Evolutionary conservation across 1,140 invertebrate species (phyloP).

Genomic region (Aphis gossypii): DNA sequence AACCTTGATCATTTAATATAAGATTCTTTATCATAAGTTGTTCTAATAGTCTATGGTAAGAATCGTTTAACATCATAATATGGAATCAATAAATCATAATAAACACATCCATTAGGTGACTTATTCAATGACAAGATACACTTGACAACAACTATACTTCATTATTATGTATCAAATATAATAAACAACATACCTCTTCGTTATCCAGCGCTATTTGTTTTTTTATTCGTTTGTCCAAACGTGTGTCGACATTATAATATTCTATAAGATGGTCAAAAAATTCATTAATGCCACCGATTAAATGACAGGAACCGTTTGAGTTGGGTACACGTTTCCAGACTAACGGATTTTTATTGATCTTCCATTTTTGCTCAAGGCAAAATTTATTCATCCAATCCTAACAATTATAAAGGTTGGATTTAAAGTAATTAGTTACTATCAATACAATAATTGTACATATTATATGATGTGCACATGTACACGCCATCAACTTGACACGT

Average conservation of each 20-base stretch:
- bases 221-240: neutral
- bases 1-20: no score
- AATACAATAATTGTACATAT: neutral
- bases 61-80: no score
- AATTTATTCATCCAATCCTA: slow-evolving; percentile 15
- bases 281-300: slow-evolving; percentile 31
- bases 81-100: no score
- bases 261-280: slow-evolving; percentile 43
- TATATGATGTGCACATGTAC: neutral
- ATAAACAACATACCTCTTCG: neutral
- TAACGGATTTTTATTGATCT: slow-evolving; percentile 4
- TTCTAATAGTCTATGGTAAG: no score
- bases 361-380: slow-evolving; percentile 27
- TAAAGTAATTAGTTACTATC: neutral
- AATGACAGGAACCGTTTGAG: neutral
- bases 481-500: neutral
- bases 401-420: neutral
- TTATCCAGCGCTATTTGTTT: slow-evolving; percentile 25
- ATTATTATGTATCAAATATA: neutral
- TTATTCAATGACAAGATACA: neutral
- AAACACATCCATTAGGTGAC: no score
- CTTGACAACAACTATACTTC: neutral
- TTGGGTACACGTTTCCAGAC: neutral
- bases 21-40: no score
- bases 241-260: slow-evolving; percentile 22